These are phyloP conservation scores for Coturnix japonica DNA, from an alignment of 2,113 vertebrate genomes.

Conservation along the genomic window DNA sequence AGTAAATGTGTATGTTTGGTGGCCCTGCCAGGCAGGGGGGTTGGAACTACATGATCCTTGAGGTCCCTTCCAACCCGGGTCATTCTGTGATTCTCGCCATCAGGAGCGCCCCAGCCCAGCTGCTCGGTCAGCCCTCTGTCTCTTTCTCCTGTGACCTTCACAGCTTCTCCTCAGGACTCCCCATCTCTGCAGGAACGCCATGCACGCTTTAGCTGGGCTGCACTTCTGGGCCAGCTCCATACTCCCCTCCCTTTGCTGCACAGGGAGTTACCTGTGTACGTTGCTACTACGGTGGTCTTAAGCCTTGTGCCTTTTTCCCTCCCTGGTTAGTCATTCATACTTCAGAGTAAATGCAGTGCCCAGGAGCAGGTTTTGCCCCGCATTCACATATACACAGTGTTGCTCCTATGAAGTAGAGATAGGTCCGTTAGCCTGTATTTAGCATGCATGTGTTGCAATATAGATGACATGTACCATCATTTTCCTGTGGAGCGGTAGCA, in stretches of 20 bases:
- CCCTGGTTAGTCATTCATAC: background rate
- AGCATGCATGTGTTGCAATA: background rate
- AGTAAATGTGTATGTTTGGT: too few relatives aligned
- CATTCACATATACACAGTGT: too few relatives aligned
- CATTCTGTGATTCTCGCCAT: too few relatives aligned
- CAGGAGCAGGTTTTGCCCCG: background rate
- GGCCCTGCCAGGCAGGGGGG: too few relatives aligned
- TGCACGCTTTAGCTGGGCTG: background rate
- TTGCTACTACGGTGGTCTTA: background rate
- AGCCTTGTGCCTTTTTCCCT: background rate
- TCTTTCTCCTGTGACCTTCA: fast-evolving
- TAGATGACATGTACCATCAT: background rate
- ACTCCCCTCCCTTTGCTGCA: too few relatives aligned
- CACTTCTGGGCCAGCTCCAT: fast-evolving
- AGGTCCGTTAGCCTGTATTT: background rate
- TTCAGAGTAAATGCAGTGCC: background rate
- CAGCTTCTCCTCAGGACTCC: background rate
- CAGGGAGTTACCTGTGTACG: background rate
- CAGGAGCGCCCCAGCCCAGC: too few relatives aligned
- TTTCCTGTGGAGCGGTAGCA: background rate
- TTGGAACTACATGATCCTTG: too few relatives aligned
- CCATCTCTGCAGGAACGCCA: fast-evolving
- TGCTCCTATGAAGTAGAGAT: background rate
- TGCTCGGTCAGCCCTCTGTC: background rate
- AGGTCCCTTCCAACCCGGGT: too few relatives aligned